Evolutionary conservation across 2,888 invertebrate species (phyloP).

Genomic region (Saturnia japonica): DNA sequence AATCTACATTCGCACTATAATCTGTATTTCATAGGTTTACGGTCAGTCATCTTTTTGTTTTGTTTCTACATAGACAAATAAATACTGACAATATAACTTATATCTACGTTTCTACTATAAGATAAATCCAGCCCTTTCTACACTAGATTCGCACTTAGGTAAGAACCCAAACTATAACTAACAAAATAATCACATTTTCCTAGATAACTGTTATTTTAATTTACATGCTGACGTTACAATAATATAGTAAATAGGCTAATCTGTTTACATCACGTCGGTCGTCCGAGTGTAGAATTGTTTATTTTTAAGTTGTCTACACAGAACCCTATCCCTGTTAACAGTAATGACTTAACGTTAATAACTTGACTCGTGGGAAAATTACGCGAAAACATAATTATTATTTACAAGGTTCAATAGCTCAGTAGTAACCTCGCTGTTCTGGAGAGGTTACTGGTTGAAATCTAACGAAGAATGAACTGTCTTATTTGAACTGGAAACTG

Average conservation of each 20-base stretch:
- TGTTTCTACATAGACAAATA: neutral
- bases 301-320: slow-evolving; percentile 2
- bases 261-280: slow-evolving; percentile 54
- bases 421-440: neutral
- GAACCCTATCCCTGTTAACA: neutral
- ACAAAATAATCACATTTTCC: neutral
- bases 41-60: neutral
- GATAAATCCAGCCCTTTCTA: neutral
- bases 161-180: neutral
- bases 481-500: neutral
- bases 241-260: slow-evolving; percentile 55
- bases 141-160: neutral
- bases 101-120: neutral
- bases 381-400: neutral
- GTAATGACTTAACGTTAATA: neutral
- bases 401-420: neutral
- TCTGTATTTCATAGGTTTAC: neutral
- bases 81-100: neutral
- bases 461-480: neutral
- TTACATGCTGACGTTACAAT: slow-evolving; percentile 43
- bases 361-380: neutral
- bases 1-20: neutral
- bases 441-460: neutral
- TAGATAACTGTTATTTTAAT: slow-evolving; percentile 1
- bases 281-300: slow-evolving; percentile 6